Evolutionary conservation across 2,888 invertebrate genomes (phyloP), one percentile per base, ranked within the genome.

Genomic region (Emmelina monodactyla): DNA sequence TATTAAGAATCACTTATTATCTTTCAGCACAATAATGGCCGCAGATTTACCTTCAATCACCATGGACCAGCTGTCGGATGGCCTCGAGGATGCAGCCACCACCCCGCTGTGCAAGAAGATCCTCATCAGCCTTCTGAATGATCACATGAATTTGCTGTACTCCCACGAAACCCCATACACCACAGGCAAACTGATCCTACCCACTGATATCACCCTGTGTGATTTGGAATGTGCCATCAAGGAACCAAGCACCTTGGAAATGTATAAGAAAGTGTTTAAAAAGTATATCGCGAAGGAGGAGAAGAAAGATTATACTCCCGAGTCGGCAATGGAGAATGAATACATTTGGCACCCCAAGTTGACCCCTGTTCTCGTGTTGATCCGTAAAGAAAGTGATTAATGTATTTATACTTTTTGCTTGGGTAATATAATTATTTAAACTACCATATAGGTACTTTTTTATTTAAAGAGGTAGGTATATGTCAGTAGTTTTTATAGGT

Each of bases 131-230:
- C 43, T 78, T 7, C 53, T 78, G 0, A 72, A 73, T 25, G 78
- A 78, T 42, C 71, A 51, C 50, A 75, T 78, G 76, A 73, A 75
- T 38, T 51, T 78, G 0, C 67, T 67, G 15, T 73, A 65, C 29
- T 67, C 55, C 0, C 70, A 69, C 39, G 62, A 62, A 33, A 78
- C 75, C 2, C 68, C 69, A 0, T 78, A 72, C 49, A 76, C 78
- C 0, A 73, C 71, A 1, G 78, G 78, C 3, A 57, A 73, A 39
- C 62, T 60, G 33, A 62, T 78, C 0, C 11, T 78, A 1, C 78
- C 78, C 0, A 33, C 49, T 1, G 67, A 56, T 0, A 43, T 59
- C 1, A 58, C 60, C 0, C 51, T 70, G 13, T 52, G 54, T 2
- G 70, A 76, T 14, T 60, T 78, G 0, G 60, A 70, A 19, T 48